Evolutionary conservation across 2,888 invertebrate genomes (phyloP), one percentile per base, ranked within the genome.

Genomic region (Eudasyphora cyanicolor): DNA sequence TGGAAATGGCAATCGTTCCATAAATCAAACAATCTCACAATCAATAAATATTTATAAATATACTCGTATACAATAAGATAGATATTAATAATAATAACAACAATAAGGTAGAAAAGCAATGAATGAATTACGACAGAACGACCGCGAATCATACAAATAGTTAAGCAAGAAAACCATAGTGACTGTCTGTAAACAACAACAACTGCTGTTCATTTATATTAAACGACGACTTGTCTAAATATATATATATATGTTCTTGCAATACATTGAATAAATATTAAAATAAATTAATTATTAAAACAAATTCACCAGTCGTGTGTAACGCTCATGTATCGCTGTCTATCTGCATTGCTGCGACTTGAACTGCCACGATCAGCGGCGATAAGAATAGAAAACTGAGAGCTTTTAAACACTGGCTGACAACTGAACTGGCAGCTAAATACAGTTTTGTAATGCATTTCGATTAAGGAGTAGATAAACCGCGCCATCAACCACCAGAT

Each of bases 11-110:
- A 24, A 27, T 19, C 27, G 10, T n/a, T 7, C 27, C 38, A 64
- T 64, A 64, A 64, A 64, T 64, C 64, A 64, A 38, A 64, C 32
- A 64, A 64, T 64, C 64, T 35, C 32, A 35, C 12, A 64, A 64
- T 38, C 64, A 64, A 19, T 38, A 64, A 64, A 64, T 64, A 21
- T 64, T 38, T 64, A 64, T 38, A 64, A 19, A 64, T 24, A 64
- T 38, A n/a, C n/a, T n/a, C n/a, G n/a, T n/a, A 62, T 27, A 62
- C 62, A 35, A 60, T 64, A 38, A 19, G 64, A 57, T 51, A 51
- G 24, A 35, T 35, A 32, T 64, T 17, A 12, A n/a, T n/a, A 57
- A 57, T 57, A 38, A 10, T 7, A 7, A 2, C 27, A 60, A 51
- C 24, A 57, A 57, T 57, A 27, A 57, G n/a, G 4, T 12, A 57